Base-by-base conservation (phyloP, 2,888 invertebrate genomes). In the Augiades crinisus region DNA sequence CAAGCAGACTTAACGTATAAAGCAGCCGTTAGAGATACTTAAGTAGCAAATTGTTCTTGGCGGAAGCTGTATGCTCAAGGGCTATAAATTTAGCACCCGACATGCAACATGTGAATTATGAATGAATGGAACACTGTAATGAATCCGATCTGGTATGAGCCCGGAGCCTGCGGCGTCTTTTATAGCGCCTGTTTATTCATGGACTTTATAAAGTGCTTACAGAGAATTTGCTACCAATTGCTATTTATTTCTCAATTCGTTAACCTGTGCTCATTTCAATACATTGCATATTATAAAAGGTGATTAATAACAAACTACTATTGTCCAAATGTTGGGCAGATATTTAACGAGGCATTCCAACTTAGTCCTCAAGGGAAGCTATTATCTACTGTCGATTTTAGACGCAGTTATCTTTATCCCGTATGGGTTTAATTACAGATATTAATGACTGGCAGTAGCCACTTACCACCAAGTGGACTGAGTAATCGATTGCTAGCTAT, bases 41-140 rank as follows among this genome's bases (percentile, higher is more conserved):
- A 56, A 56, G 55, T 54, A 44, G 56, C 50, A 60, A 59, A 64
- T 62, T 50, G 55, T 60, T 59, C 59, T 54, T 47, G 57, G 57
- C 63, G 60, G 63, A 63, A 64, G 58, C 62, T 49, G 38, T 51
- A 31, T 17, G 37, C 46, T 53, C 45, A 51, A 56, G 55, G 53
- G 45, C 53, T 53, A 59, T 57, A 57, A 46, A 56, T 61, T 54
- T 54, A 56, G 56, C 53, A 54, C 53, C 53, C 54, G 53, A 52
- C 56, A 51, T 47, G 51, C 24, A 51, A 52, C 52, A 50, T 40
- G 47, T 49, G 51, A 54, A 56, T 58, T 57, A 59, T 56, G 56
- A 53, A 58, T 57, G 54, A 67, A 66, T 62, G 59, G 51, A 53
- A 49, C 50, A 57, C 54, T 55, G 31, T 46, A 55, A 55, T 51